Percentiles rank a stretch among this genome's conserved stretches.
These are phyloP conservation scores for Catajapyx aquilonaris DNA, from an alignment of 1,140 invertebrate genomes.

Conservation along the genomic window DNA sequence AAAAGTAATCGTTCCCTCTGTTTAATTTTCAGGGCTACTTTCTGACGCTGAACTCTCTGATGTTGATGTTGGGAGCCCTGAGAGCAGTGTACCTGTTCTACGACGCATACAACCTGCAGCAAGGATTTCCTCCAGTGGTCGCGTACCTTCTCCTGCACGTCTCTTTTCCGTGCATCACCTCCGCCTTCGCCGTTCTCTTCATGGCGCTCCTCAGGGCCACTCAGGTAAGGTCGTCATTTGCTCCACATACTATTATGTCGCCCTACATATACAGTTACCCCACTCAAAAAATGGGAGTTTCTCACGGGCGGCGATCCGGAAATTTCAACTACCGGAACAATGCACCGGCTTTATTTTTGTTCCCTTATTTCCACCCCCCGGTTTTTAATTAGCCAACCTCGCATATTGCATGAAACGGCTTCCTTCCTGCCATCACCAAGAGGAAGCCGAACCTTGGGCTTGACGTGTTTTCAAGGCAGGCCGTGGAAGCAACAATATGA, in stretches of 20 bases:
- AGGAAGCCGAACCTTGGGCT: too few species aligned
- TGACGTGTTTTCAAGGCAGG: too few species aligned
- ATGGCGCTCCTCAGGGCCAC: conserved; percentile 56
- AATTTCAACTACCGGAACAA: too few species aligned
- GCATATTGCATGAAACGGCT: too few species aligned
- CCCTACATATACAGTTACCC: background rate
- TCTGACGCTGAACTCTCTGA: conserved; percentile 52
- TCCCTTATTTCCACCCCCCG: too few species aligned
- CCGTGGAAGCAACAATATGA: too few species aligned
- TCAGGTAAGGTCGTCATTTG: conserved; percentile 12
- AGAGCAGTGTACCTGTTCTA: conserved; percentile 70
- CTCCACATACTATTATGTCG: background rate
- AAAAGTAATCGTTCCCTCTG: too few species aligned
- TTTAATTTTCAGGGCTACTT: conserved; percentile 63
- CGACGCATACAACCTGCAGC: conserved; percentile 67
- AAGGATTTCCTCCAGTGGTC: conserved; percentile 50
- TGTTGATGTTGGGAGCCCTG: conserved; percentile 55
- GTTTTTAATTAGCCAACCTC: too few species aligned
- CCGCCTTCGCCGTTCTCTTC: conserved; percentile 64
- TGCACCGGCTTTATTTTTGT: too few species aligned
- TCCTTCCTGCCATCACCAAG: too few species aligned
- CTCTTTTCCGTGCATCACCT: conserved; percentile 59
- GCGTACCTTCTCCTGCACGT: conserved; percentile 62
- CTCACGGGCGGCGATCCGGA: too few species aligned
- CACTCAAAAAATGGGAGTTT: too few species aligned